Base-by-base conservation (phyloP, 37 sponge, comb jelly and placozoan species). In the Cladorhizidae sp. region DNA sequence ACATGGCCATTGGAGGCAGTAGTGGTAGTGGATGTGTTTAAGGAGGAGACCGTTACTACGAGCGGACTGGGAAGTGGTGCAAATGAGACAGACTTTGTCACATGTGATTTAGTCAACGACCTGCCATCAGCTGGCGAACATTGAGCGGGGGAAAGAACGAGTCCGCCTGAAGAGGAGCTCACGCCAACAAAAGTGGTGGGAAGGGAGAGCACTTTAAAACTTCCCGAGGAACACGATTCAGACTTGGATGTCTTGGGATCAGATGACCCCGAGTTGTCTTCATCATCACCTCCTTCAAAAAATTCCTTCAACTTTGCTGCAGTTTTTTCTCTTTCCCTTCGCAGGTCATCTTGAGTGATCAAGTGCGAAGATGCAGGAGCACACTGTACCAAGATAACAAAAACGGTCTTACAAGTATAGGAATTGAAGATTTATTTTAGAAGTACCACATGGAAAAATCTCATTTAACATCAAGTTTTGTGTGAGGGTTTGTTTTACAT, bases 261-360 rank as follows among this genome's bases (percentile, higher is more conserved):
- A 8, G 40, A 20, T 32, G 74, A 8, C 1, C 7, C 36, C 2
- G 56, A 6, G 35, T 23, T 18, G 56, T 51, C 36, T 61, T n/a
- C 45, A 54, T 72, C 83, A 21, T 49, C 40, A 2, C 76, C 77
- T 8, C 39, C 57, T 1, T 67, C 41, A 11, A 75, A 40, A 39
- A 84, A 70, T 15, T 28, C 25, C 54, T 57, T 75, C 21, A 84
- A 42, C 41, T 40, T 84, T 21, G 57, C 76, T 6, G 69, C 51
- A 25, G 77, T 43, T 6, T 67, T 43, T 23, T 67, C 76, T 36
- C 84, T 33, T 38, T 84, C 84, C 25, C 56, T 84, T 23, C 43
- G 65, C 57, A 74, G 63, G 43, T 84, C 84, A 9, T 84, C 84
- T 14, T 40, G 42, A 3, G 84, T 84, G 32, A 57, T 76, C 6